phyloP scores from a whole-genome alignment of 2,888 invertebrate genomes.

The Diarsia rubi region DNA sequence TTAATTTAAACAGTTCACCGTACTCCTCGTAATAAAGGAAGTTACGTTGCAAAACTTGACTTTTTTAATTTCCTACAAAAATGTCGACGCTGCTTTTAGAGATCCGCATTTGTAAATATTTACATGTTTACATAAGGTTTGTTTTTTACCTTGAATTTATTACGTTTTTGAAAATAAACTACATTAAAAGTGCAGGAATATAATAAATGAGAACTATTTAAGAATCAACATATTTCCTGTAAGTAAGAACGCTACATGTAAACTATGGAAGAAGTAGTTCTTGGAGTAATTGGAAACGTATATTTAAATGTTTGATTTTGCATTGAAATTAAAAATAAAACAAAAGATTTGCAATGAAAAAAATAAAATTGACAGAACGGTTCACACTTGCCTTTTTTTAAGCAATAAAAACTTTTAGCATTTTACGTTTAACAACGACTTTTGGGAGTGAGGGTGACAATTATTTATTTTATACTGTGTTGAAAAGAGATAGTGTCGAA shows the following conservation, averaged over 20 bases:
- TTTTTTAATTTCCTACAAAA: constrained; percentile 69
- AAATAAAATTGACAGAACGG: constrained; percentile 51
- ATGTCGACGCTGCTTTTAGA: constrained; percentile 47
- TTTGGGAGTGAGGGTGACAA: constrained; percentile 65
- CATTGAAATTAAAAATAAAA: constrained; percentile 1
- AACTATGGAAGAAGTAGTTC: not conserved
- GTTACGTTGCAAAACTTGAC: constrained; percentile 67
- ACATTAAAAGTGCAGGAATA: not conserved
- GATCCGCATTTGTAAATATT: constrained; percentile 51
- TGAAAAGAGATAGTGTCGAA: constrained; percentile 61
- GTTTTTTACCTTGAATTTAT: constrained; percentile 7
- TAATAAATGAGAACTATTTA: not conserved
- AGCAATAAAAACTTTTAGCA: constrained; percentile 77
- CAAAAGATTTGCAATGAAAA: not conserved
- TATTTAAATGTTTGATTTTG: not conserved
- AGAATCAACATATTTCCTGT: not conserved
- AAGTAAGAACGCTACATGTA: not conserved
- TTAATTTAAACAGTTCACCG: constrained; percentile 83
- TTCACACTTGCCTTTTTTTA: constrained; percentile 70
- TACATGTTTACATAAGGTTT: constrained; percentile 38
- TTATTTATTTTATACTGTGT: constrained; percentile 53
- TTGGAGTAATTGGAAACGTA: not conserved
- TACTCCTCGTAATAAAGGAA: constrained; percentile 76
- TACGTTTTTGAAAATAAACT: no score
- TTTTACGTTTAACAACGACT: constrained; percentile 69